Evolutionary conservation across 2,113 vertebrate genomes (phyloP), one percentile per base, ranked within the genome.

Genomic region (Microtus montanus): DNA sequence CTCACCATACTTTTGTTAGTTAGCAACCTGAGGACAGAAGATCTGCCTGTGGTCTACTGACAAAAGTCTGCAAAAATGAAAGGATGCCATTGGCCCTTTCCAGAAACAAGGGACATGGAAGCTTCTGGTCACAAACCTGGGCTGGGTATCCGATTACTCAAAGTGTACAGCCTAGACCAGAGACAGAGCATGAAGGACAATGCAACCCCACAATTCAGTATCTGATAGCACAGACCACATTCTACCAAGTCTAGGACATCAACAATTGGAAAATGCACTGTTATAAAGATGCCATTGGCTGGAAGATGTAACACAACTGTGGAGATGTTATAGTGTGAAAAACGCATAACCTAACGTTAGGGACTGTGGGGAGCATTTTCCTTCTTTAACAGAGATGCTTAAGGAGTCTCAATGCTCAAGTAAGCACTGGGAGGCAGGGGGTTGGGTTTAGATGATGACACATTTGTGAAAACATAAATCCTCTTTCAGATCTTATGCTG

Each of bases 1-100:
- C 41, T 26, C 17, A n/a, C 22, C 1, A 1, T 26, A 89, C 61
- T 88, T 92, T 90, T 35, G 44, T 41, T 6, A 54, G 73, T 80
- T 78, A 89, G 75, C n/a, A 52, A 52, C 33, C 52, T n/a, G 6
- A 88, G 30, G 13, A 35, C 47, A 5, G 75, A 71, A 63, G 52
- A 85, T 63, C 87, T 84, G 58, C 70, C 74, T 19, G 49, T 33
- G 12, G 20, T 75, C 73, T 92, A 66, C 15, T 12, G 61, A 74
- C 15, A 58, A 92, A 86, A 92, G 91, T 77, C 85, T 96, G 52
- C 28, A 74, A 89, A 93, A n/a, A 87, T 38, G 92, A 80, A 87
- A 89, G 75, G 33, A 63, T 19, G 19, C 13, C 22, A 15, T 12
- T 58, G 90, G 44, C 52, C 84, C 12, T 73, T n/a, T 54, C 33